phyloP scores from a whole-genome alignment of 2,888 invertebrate genomes.

The Platyscelio sp. region DNA sequence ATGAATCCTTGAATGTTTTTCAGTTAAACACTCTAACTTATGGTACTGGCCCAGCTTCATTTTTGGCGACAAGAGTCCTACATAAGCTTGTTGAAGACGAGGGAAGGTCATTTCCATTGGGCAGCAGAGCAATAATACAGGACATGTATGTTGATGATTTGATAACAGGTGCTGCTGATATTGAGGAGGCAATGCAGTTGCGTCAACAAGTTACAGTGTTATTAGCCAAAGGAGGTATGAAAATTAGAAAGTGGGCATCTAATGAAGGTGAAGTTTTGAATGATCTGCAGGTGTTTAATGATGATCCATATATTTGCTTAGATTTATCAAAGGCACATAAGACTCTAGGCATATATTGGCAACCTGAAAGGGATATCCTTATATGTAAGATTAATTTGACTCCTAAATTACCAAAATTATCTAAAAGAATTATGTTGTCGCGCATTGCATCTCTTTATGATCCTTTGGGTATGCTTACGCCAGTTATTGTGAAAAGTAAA shows the following conservation, averaged over 20 bases:
- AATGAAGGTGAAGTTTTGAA: neutral
- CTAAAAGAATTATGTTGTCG: neutral
- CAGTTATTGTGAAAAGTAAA: neutral
- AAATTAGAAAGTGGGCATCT: slow-evolving; percentile 20
- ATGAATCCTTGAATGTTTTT: neutral
- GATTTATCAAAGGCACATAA: slow-evolving; percentile 3
- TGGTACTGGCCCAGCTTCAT: slow-evolving; percentile 18
- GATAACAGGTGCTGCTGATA: neutral
- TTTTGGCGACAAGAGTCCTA: slow-evolving; percentile 21
- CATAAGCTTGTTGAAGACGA: slow-evolving; percentile 37
- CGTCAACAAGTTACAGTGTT: neutral
- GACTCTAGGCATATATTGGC: slow-evolving; percentile 2
- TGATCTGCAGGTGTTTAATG: neutral
- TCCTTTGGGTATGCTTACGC: slow-evolving; percentile 3
- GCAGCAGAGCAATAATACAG: neutral
- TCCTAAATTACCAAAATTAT: neutral
- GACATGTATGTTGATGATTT: slow-evolving; percentile 35
- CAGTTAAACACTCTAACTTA: slow-evolving; percentile 27
- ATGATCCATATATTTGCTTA: neutral
- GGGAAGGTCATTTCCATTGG: slow-evolving; percentile 22
- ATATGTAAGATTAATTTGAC: no score
- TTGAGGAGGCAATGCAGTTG: neutral
- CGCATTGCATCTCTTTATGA: neutral
- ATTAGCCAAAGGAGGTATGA: slow-evolving; percentile 9
- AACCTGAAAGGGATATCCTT: neutral